A percentile compares a stretch with the other conserved stretches of the same genome.
These are phyloP conservation scores for Pteruthius melanotis DNA, from an alignment of 2,113 vertebrate species.

Conservation along the genomic window DNA sequence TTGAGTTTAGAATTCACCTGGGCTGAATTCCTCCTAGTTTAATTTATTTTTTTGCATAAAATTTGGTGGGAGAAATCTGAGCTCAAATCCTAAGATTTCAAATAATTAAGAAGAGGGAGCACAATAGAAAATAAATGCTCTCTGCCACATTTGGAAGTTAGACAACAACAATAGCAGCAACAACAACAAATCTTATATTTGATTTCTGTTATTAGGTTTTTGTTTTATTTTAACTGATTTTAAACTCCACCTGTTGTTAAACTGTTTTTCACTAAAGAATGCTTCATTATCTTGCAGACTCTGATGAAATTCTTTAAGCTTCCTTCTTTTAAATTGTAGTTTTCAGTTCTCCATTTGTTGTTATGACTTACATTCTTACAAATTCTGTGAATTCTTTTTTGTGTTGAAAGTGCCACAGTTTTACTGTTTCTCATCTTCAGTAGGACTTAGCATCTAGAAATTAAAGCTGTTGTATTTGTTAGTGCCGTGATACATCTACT, in stretches of 20 bases:
- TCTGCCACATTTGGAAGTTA: neutral
- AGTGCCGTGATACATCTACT: neutral
- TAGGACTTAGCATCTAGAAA: neutral
- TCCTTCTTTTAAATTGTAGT: neutral
- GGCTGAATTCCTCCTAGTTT: neutral
- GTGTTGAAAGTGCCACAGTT: neutral
- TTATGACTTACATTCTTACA: neutral
- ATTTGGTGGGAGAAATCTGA: neutral
- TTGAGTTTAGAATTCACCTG: neutral
- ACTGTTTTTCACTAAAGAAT: neutral
- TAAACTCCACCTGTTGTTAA: neutral
- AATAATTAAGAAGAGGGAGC: neutral
- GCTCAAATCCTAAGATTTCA: neutral
- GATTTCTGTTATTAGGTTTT: neutral
- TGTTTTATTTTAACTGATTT: neutral
- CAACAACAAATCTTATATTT: neutral
- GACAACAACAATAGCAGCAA: neutral
- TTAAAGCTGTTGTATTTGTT: neutral
- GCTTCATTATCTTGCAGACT: neutral
- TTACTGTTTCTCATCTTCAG: neutral
- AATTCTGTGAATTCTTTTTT: neutral
- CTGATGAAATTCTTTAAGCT: neutral
- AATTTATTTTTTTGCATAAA: neutral
- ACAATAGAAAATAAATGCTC: neutral
- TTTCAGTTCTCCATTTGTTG: neutral